These are phyloP conservation scores for Pseudochirops corinnae DNA, from an alignment of 2,797 vertebrate genomes.

Conservation along the genomic window DNA sequence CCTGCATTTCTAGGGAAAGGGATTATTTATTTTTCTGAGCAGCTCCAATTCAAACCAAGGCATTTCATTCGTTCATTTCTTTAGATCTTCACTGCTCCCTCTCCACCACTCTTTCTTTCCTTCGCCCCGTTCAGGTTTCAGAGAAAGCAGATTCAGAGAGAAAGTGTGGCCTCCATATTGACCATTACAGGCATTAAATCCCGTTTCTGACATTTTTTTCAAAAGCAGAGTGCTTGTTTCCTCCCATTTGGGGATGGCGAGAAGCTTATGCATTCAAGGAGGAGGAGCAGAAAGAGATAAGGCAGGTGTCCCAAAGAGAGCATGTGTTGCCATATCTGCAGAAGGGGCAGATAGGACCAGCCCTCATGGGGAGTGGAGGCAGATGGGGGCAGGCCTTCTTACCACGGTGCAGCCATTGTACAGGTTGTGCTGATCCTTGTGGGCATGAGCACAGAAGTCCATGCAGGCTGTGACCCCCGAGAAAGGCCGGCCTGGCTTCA, in stretches of 20 bases:
- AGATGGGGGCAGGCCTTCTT: conserved; percentile 70
- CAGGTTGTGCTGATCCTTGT: conserved; percentile 99
- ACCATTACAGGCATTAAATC: neutral
- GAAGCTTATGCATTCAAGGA: neutral
- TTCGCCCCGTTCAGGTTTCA: neutral
- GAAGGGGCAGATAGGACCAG: neutral
- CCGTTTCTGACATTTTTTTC: neutral
- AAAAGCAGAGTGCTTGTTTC: neutral
- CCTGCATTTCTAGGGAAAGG: neutral
- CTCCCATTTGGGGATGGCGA: neutral
- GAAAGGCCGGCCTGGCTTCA: conserved; percentile 96
- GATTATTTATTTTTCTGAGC: too few species aligned
- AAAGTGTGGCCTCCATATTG: neutral
- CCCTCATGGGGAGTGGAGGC: neutral
- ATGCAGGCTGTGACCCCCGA: conserved; percentile 98
- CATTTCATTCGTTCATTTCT: neutral
- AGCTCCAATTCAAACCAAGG: neutral
- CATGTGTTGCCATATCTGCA: neutral
- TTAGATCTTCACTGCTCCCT: neutral
- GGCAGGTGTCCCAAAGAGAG: neutral
- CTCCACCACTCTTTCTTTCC: neutral
- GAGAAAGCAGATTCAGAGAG: too few species aligned
- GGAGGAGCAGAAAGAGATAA: neutral
- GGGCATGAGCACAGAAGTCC: conserved; percentile 99
- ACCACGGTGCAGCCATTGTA: conserved; percentile 99